A percentile compares a stretch with the other conserved stretches of the same genome.
phyloP scores from a whole-genome alignment of 2,113 vertebrate genomes.

The Hydrochoerus hydrochaeris region DNA sequence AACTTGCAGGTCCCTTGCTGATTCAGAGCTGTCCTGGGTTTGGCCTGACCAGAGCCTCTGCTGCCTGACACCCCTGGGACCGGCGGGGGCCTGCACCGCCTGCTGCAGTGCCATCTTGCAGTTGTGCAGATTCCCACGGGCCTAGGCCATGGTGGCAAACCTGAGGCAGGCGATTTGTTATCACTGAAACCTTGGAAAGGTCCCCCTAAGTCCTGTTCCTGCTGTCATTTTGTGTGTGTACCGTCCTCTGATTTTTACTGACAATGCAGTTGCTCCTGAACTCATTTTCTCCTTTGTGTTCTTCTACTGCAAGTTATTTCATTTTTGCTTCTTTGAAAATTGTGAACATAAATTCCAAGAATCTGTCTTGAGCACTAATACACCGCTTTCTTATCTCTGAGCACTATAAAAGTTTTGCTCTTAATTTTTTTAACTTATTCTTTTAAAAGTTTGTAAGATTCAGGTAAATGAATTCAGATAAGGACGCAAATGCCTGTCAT shows the following conservation, averaged over 20 bases:
- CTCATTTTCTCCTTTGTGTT: background rate
- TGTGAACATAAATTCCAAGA: background rate
- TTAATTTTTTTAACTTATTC: background rate
- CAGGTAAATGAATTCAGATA: background rate
- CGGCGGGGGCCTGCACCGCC: too few species aligned
- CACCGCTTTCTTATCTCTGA: background rate
- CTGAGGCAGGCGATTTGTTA: background rate
- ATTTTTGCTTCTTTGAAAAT: background rate
- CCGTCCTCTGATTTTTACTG: background rate
- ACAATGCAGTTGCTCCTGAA: background rate
- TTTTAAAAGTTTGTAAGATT: background rate
- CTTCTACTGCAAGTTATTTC: background rate
- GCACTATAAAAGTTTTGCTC: background rate
- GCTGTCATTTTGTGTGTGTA: background rate
- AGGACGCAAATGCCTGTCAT: background rate
- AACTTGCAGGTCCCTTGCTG: background rate
- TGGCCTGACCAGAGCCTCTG: background rate
- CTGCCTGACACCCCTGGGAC: background rate
- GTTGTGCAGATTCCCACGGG: background rate
- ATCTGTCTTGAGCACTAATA: background rate
- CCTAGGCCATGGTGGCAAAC: rapidly evolving
- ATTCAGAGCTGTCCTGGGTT: background rate
- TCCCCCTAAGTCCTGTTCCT: background rate
- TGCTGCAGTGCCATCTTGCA: background rate
- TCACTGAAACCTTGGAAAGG: background rate